Base-by-base conservation (phyloP, 2,113 vertebrate species). In the Eleginops maclovinus region DNA sequence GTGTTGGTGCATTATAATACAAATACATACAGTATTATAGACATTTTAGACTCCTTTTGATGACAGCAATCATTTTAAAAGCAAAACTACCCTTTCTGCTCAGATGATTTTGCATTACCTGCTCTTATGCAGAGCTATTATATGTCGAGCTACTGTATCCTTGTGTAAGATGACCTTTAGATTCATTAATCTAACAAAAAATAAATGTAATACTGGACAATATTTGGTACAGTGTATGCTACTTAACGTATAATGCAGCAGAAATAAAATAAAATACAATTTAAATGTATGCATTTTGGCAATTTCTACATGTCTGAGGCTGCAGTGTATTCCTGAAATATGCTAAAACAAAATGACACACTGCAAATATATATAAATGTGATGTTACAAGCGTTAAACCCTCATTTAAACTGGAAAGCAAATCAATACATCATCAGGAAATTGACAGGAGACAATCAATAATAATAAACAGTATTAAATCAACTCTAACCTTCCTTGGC, bases 401-500 rank as follows among this genome's bases (percentile, higher is more conserved):
- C 47, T 8, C 15, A 7, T 15, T 47, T 2, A 47, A 19, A 44
- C 2, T 1, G 43, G 11, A 44, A 44, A 44, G 13, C 43, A 44
- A 15, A 44, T 44, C 43, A 5, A 44, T 44, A 14, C 3, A 10
- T 36, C 31, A 36, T 59, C 17, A 13, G 36, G 3, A 56, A 3
- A 17, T 17, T 7, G 19, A 40, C 31, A 2, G 28, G 4, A 19
- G 28, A 54, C 12, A 54, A 22, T 13, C 22, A 7, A 24, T 6
- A 6, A 19, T 19, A 12, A 24, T 14, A 24, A 58, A n/a, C 0
- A 2, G 0, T 14, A 14, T 17, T 1, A 31, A 36, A 14, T 17
- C 22, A 31, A 4, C 13, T 43, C 76, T 53, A 17, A 97, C 97
- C 97, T 93, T 98, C 97, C 82, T 94, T 97, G 0, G 96, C 96